Evolutionary conservation across 2,113 vertebrate genomes (phyloP).

Genomic region (Ammospiza caudacuta): DNA sequence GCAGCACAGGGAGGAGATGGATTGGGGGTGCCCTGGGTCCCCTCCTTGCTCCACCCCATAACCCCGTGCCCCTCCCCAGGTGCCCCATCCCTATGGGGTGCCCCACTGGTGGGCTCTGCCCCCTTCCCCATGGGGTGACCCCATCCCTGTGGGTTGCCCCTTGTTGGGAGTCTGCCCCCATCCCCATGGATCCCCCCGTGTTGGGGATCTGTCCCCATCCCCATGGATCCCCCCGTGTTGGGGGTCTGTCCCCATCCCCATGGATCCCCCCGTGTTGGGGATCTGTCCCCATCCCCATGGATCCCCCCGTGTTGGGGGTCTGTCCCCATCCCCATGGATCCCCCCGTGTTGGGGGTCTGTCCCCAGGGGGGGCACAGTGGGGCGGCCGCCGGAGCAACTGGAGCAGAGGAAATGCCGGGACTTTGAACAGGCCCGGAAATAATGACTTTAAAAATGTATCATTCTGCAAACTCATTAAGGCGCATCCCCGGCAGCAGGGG

Average conservation of each 20-base stretch:
- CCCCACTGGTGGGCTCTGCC: background rate
- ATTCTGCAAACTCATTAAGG: background rate
- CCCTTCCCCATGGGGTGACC: rapidly evolving
- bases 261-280: too few relatives aligned
- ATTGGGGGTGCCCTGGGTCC: too few relatives aligned
- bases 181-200: background rate
- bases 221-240: too few relatives aligned
- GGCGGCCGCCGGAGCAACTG: background rate
- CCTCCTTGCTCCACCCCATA: background rate
- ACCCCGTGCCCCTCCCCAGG: rapidly evolving
- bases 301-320: too few relatives aligned
- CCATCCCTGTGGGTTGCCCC: background rate
- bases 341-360: background rate
- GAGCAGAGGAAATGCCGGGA: slow-evolving; percentile 12
- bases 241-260: background rate
- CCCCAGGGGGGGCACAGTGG: rapidly evolving
- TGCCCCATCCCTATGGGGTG: background rate
- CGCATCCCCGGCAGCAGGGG: background rate
- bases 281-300: too few relatives aligned
- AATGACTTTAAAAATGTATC: slow-evolving; percentile 62
- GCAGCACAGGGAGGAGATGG: background rate
- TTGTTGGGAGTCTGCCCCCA: background rate
- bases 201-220: background rate
- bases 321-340: too few relatives aligned
- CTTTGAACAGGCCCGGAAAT: slow-evolving; percentile 13